Evolutionary conservation across 1,140 invertebrate genomes (phyloP).

Genomic region (Megalopta genalis): DNA sequence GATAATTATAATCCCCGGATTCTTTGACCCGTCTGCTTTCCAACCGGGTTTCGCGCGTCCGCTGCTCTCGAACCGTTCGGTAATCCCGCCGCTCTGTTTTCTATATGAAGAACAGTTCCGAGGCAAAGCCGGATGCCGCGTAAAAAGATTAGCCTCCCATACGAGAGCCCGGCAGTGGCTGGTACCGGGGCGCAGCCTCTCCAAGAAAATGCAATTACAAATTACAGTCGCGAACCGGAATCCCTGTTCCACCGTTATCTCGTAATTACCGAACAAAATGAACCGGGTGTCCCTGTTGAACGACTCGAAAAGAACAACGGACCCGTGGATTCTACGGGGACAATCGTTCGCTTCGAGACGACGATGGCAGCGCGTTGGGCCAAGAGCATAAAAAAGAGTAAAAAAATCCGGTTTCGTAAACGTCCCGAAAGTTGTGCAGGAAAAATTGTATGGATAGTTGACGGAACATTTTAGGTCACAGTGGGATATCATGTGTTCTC

Average conservation of each 20-base stretch:
- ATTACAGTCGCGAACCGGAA: slow-evolving; percentile 25
- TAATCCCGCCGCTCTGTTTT: slow-evolving; percentile 18
- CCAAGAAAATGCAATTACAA: slow-evolving; percentile 56
- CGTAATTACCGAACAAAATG: slow-evolving; percentile 49
- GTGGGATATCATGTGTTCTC: no score
- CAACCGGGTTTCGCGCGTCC: no score
- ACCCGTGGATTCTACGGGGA: no score
- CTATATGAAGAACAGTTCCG: slow-evolving; percentile 19
- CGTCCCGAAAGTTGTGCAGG: no score
- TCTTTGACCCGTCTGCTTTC: background rate
- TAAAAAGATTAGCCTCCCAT: slow-evolving; percentile 57
- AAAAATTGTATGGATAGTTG: no score
- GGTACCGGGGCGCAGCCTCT: background rate
- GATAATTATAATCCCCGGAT: slow-evolving; percentile 12
- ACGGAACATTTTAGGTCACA: no score
- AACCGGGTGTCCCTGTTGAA: slow-evolving; percentile 36
- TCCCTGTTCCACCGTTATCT: slow-evolving; percentile 12
- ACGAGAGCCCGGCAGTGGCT: slow-evolving; percentile 28
- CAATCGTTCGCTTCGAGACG: no score
- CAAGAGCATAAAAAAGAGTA: no score
- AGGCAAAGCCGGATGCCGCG: slow-evolving; percentile 28
- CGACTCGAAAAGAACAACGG: slow-evolving; percentile 13
- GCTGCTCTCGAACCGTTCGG: background rate
- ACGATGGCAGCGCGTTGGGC: no score
- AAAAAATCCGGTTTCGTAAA: no score